A percentile compares a stretch with the other conserved stretches of the same genome.
phyloP scores from a whole-genome alignment of 1,140 invertebrate species.

The Lepidotrigona ventralis region DNA sequence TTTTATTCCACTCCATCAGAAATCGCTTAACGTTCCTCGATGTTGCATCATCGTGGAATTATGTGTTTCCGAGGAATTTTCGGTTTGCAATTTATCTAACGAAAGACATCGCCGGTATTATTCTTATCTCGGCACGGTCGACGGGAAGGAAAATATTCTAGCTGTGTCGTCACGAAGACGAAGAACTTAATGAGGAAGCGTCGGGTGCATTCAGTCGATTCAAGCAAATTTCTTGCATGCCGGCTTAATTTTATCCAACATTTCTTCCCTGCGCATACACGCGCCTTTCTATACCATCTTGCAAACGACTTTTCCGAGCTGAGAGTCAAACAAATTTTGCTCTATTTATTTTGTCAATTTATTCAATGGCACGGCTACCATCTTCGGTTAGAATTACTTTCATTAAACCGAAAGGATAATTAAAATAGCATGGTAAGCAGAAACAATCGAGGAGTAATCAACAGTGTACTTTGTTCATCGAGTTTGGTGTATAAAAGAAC shows the following conservation, averaged over 20 bases:
- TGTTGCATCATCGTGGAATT: background rate
- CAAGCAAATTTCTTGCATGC: conserved; percentile 27
- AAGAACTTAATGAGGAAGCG: conserved; percentile 51
- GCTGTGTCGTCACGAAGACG: conserved; percentile 26
- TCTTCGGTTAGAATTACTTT: background rate
- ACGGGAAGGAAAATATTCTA: conserved; percentile 11
- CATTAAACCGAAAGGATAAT: background rate
- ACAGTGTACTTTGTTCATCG: background rate
- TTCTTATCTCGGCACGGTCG: background rate
- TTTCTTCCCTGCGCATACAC: conserved; percentile 24
- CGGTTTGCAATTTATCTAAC: background rate
- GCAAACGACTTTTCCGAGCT: background rate
- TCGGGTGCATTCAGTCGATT: conserved; percentile 43
- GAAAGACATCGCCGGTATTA: background rate
- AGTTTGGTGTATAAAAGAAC: background rate
- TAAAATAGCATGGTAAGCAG: background rate
- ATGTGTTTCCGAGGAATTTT: too few species aligned
- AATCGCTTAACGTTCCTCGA: background rate
- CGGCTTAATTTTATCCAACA: conserved; percentile 40
- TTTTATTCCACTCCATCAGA: background rate
- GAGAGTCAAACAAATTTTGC: conserved; percentile 8
- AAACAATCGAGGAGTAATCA: background rate
- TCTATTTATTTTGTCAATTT: conserved; percentile 24
- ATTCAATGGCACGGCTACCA: background rate
- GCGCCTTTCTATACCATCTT: background rate